Base-by-base conservation (phyloP, 2,888 invertebrate genomes). In the Microctonus aethiopoides region DNA sequence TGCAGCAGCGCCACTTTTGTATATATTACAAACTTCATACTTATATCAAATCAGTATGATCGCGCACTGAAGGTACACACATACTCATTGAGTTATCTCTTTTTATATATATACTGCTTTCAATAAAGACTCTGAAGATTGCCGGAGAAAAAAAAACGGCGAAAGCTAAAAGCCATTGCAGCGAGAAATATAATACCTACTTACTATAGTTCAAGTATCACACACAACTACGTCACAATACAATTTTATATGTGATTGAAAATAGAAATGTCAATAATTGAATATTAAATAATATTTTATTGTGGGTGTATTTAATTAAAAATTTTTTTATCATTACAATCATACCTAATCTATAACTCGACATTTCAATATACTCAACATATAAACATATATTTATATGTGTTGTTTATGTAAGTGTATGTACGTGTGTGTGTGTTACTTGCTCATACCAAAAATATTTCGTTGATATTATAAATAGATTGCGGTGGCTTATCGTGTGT, bases 401-500 rank as follows among this genome's bases (percentile, higher is more conserved):
- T n/a, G n/a, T n/a, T n/a, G n/a, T 5, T 5, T 29, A 29, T 29
- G 29, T 29, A 29, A 5, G 7, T 29, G 7, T 29, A 29, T 29
- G 7, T 36, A 36, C 16, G 46, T 46, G 4, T 39, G 46, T 46
- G 20, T 46, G 5, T 46, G 46, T n/a, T 2, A 9, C 7, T 16
- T n/a, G 20, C 46, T 36, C 60, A 60, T 26, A 54, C 32, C 59
- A 54, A 68, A 70, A 51, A 41, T 52, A 39, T 60, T 72, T 71
- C 57, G 68, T 72, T 62, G 73, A 73, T 74, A 75, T 46, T n/a
- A 46, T 73, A 75, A 75, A 75, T 75, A 75, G 74, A 75, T 70
- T 71, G 51, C 29, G 32, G 66, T 57, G 71, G 68, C 73, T 75
- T 74, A 75, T 75, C 74, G 68, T 76, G 63, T 67, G 70, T 70